Percentiles rank a stretch among this genome's conserved stretches.
phyloP scores from a whole-genome alignment of 2,888 invertebrate genomes.

The Syrphus vitripennis region DNA sequence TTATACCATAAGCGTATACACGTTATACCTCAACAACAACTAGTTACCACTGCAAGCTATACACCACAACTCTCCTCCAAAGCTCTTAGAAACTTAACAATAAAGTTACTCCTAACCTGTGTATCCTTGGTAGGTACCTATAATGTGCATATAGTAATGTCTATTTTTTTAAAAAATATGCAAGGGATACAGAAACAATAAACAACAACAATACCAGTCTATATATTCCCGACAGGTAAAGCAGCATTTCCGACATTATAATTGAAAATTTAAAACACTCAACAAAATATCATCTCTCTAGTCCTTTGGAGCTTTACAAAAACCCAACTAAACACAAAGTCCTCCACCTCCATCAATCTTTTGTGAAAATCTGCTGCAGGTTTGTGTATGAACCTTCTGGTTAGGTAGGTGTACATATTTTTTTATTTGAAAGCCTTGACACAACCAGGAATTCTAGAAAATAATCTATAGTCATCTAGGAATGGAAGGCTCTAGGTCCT shows the following conservation, averaged over 20 bases:
- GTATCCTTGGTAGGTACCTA: background rate
- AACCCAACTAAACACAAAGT: conserved; percentile 4
- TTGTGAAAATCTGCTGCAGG: background rate
- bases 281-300: background rate
- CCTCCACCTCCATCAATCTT: background rate
- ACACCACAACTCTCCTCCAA: background rate
- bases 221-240: conserved; percentile 9
- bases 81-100: background rate
- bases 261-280: conserved; percentile 47
- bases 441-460: background rate
- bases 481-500: background rate
- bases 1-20: background rate
- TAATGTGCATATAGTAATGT: background rate
- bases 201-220: background rate
- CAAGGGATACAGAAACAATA: background rate
- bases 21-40: background rate
- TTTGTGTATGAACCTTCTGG: no score
- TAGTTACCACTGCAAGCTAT: background rate
- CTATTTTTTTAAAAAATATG: background rate
- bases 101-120: background rate
- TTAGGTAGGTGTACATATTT: no score
- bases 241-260: conserved; percentile 20
- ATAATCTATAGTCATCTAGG: background rate
- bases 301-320: background rate
- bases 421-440: background rate